Percentiles rank a stretch among this genome's conserved stretches.
phyloP scores from a whole-genome alignment of 2,113 vertebrate genomes.

The Astur gentilis region DNA sequence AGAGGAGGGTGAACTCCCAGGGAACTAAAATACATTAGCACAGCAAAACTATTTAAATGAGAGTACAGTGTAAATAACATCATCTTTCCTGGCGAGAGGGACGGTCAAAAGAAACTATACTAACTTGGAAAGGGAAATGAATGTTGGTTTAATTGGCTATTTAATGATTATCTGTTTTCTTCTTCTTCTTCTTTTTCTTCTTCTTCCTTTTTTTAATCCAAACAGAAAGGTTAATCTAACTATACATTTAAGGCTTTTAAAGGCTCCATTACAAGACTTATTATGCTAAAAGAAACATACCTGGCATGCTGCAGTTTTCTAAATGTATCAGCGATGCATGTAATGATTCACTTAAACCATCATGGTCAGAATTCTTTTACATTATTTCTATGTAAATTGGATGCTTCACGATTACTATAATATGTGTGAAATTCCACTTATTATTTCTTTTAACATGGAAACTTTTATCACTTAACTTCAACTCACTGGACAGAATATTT shows the following conservation, averaged over 20 bases:
- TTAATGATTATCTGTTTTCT: constrained; percentile 68
- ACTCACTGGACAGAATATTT: constrained; percentile 78
- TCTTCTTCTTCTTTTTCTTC: constrained; percentile 27
- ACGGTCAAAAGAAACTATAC: neutral
- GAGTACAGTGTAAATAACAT: constrained; percentile 10
- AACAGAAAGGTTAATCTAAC: constrained; percentile 86
- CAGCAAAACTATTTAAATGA: constrained; percentile 23
- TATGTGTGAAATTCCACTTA: constrained; percentile 85
- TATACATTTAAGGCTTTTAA: constrained; percentile 88
- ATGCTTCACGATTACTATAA: constrained; percentile 88
- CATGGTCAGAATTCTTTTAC: constrained; percentile 81
- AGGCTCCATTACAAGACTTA: constrained; percentile 82
- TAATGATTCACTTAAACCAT: constrained; percentile 88
- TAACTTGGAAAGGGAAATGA: constrained; percentile 17
- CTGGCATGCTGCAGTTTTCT: constrained; percentile 77
- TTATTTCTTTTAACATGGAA: constrained; percentile 84
- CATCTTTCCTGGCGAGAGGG: neutral
- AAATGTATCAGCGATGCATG: constrained; percentile 79
- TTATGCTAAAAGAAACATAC: constrained; percentile 84
- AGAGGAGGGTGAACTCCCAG: neutral
- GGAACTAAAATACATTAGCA: constrained; percentile 1
- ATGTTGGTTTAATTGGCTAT: constrained; percentile 67
- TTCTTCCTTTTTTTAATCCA: constrained; percentile 38
- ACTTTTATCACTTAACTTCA: constrained; percentile 82
- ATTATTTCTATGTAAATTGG: constrained; percentile 90